Base-by-base conservation (phyloP, 1,140 invertebrate genomes). In the Portunus trituberculatus region DNA sequence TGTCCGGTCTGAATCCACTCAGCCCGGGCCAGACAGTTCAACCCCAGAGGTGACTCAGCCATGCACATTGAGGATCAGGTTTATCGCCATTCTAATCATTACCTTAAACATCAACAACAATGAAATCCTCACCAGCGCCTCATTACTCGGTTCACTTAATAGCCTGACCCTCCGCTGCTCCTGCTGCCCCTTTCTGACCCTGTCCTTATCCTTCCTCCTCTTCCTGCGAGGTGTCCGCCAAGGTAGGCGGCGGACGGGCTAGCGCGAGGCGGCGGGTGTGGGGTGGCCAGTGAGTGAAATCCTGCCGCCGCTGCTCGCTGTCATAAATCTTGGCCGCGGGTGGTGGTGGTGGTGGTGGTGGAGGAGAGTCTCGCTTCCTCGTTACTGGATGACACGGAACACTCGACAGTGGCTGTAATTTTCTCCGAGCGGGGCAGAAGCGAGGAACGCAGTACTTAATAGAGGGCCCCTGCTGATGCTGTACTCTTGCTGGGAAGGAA, bases 311-410 rank as follows among this genome's bases (percentile, higher is more conserved):
- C 20, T 8, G 67, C n/a, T n/a, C 67, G 67, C 67, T 76, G 67
- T n/a, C n/a, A 25, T 76, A 76, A 76, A 76, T 76, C 67, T 76
- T 76, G 20, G 20, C 67, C 25, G 67, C 67, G 20, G 67, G 67
- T n/a, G 20, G 67, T n/a, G 67, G 67, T 76, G 25, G 52, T 10
- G 52, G 52, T 20, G 52, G 52, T 59, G 52, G 52, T 20, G 52
- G 52, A 4, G 52, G 67, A n/a, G 25, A 12, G 67, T 76, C 67
- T 76, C 67, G 67, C 67, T 76, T 76, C 67, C 67, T 76, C 67
- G 67, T 76, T 76, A 76, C 67, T 76, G 67, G 67, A 76, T 76
- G 67, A 76, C 67, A 76, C 67, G 67, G 67, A 76, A 76, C 67
- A 76, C 67, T 76, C 25, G 67, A 20, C 67, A 20, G 67, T n/a